Evolutionary conservation across 2,113 vertebrate genomes (phyloP), one percentile per base, ranked within the genome.

Genomic region (Ascaphus truei): DNA sequence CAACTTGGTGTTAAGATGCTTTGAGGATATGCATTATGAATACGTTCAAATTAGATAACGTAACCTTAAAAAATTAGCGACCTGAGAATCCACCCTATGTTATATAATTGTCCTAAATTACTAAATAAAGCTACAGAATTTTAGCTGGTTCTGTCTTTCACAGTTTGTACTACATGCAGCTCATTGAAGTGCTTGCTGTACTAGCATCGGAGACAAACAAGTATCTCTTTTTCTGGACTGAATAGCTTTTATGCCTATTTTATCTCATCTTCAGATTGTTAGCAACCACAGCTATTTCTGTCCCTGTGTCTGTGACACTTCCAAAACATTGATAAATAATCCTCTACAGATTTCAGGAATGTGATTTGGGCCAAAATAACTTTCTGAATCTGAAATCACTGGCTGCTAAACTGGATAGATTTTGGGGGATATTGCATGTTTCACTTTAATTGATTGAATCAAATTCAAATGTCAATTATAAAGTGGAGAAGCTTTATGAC

Each of bases 181-280:
- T 69, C 53, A 60, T 69, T n/a, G 66, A 69, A 60, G 33, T 51
- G 45, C 56, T 60, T 34, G 16, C 55, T 69, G 66, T 27, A 23
- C 8, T 60, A 45, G 43, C 66, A 37, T 12, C 12, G 56, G 34
- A 69, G 66, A 69, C 55, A 59, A 36, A 56, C 56, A 59, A 51
- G 59, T 69, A 69, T 59, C 56, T 50, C 55, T 43, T 50, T 48
- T n/a, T 20, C 43, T 47, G 43, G 60, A 48, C 57, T 69, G 43
- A 25, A 57, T 58, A 43, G 53, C 47, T 51, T 50, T 69, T 60
- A 59, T 57, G 41, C 51, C 66, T 50, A 30, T 57, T 31, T 69
- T 69, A 69, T 69, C 66, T 69, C 48, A 43, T 69, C 56, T 48
- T 59, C 30, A 51, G 55, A 60, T 60, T 59, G 66, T 60, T 69